Percentiles rank a stretch among this genome's conserved stretches.
phyloP scores from a whole-genome alignment of 1,140 invertebrate genomes.

The Caenorhabditis remanei region DNA sequence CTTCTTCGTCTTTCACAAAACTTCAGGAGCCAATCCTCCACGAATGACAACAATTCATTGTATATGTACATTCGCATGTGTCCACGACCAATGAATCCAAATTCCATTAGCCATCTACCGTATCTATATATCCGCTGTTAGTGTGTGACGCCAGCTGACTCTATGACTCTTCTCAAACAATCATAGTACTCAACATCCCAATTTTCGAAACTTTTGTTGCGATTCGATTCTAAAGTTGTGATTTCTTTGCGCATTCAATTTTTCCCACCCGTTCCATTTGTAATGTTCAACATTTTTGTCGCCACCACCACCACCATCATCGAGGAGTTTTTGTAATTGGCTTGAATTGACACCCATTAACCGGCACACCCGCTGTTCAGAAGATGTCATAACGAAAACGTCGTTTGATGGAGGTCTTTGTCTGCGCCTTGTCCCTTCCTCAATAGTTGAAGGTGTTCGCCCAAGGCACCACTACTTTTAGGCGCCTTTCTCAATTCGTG shows the following conservation, averaged over 20 bases:
- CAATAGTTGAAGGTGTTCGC: constrained; percentile 49
- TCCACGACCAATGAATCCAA: constrained; percentile 37
- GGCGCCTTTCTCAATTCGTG: neutral
- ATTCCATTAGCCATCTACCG: constrained; percentile 55
- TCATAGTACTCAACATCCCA: neutral
- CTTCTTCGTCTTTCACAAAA: neutral
- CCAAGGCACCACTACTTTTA: constrained; percentile 49
- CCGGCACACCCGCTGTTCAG: constrained; percentile 50
- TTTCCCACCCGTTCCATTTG: constrained; percentile 12
- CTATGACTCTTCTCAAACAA: neutral
- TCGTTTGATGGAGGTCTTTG: constrained; percentile 54
- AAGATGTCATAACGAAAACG: constrained; percentile 51
- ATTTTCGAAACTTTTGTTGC: constrained; percentile 33
- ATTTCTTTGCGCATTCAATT: too few species aligned
- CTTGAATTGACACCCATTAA: constrained; percentile 56
- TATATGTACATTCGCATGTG: constrained; percentile 51
- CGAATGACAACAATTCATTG: constrained; percentile 28
- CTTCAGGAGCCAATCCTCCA: constrained; percentile 3
- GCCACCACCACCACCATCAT: neutral
- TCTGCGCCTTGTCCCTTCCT: constrained; percentile 21
- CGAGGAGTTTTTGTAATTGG: constrained; percentile 49
- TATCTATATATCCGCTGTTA: constrained; percentile 41
- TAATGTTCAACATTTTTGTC: constrained; percentile 38
- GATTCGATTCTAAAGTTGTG: constrained; percentile 13
- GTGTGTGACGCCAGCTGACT: constrained; percentile 48